These are phyloP conservation scores for Vombatus ursinus DNA, from an alignment of 2,113 vertebrate genomes.

Conservation along the genomic window DNA sequence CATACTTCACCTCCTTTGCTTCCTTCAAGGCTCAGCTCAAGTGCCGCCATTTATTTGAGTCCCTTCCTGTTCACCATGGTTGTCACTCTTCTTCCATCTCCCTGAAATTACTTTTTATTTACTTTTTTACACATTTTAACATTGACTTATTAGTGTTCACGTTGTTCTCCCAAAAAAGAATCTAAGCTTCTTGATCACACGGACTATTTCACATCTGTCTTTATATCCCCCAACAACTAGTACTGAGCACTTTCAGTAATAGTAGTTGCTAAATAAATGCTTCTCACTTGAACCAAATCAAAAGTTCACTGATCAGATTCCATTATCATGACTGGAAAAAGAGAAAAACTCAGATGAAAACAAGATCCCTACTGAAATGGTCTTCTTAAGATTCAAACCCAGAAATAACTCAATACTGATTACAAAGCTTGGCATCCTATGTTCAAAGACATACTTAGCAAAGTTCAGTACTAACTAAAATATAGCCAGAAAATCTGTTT, in stretches of 20 bases:
- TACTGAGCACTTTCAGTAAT: background rate
- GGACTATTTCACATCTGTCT: background rate
- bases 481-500: too few species aligned
- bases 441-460: too few species aligned
- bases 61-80: background rate
- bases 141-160: background rate
- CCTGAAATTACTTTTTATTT: background rate
- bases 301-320: slow-evolving; percentile 53
- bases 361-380: slow-evolving; percentile 32
- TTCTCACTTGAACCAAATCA: background rate
- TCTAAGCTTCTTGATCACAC: background rate
- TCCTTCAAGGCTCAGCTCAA: background rate
- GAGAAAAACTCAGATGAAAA: slow-evolving; percentile 44
- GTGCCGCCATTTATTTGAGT: background rate
- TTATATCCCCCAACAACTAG: background rate
- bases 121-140: background rate
- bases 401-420: background rate
- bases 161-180: background rate
- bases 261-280: background rate
- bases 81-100: background rate
- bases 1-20: background rate
- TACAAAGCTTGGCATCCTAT: too few species aligned
- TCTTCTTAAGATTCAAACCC: slow-evolving; percentile 13
- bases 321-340: slow-evolving; percentile 43
- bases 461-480: too few species aligned